Evolutionary conservation across 23 tunicate genomes (phyloP), one percentile per base, ranked within the genome.

Genomic region (Clavelina lepadiformis): DNA sequence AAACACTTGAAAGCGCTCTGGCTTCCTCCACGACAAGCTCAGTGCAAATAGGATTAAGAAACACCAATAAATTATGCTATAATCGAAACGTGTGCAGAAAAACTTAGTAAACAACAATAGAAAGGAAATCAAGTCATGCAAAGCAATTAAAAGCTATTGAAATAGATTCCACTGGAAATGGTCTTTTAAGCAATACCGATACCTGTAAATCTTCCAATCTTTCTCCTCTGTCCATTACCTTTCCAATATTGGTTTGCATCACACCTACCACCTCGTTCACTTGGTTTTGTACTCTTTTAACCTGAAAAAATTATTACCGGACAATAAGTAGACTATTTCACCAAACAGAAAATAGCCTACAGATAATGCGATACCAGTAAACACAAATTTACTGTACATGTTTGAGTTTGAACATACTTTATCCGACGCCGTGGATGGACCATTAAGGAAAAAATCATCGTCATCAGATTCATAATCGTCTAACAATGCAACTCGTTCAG

Each of bases 241-340:
- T 89, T 2, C 80, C 89, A 55, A 89, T 76, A 46, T 89, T 89
- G 24, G 35, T 63, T 49, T 81, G 73, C 89, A 89, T 89, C 3
- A 89, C 89, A 32, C 82, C 97, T 50, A 89, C 83, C 13, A 89
- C 97, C 65, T 89, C 97, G 59, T 74, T 79, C 26, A 89, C 97
- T 75, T 89, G 97, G 54, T 58, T 69, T 38, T 89, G 83, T 1
- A 89, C 97, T 33, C 74, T 65, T 30, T 65, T 82, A 28, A 85
- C 75, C 93, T 85, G 29, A 0, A 66, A 18, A 33, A 11, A 54
- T 21, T 6, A 34, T 28, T 58, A 18, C 31, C 20, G 22, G 49
- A 61, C 0, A 56, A n/a, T 0, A n/a, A 56, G 24, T 26, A 56
- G 7, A 54, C 7, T n/a, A n/a, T 41, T 11, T 41, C 11, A 20